These are phyloP conservation scores for Sthenelais limicola DNA, from an alignment of 2,888 invertebrate genomes.

Conservation along the genomic window DNA sequence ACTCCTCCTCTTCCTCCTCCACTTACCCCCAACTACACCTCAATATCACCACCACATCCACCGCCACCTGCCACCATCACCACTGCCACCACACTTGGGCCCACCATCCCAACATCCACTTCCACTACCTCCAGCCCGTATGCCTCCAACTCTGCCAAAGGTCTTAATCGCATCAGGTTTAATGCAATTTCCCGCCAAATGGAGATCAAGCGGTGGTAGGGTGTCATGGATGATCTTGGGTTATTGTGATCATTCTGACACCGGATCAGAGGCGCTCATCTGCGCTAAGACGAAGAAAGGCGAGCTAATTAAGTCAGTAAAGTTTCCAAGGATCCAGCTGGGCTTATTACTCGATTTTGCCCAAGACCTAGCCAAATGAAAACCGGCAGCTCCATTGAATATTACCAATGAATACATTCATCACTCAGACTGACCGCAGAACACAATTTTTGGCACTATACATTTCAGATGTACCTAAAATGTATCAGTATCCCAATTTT, in stretches of 20 bases:
- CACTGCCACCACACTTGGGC: not conserved
- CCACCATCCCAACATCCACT: not conserved
- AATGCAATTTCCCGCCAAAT: slow-evolving; percentile 35
- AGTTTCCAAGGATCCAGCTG: slow-evolving; percentile 26
- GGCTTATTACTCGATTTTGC: too few species aligned
- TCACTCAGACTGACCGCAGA: too few species aligned
- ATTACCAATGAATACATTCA: too few species aligned
- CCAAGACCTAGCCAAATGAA: slow-evolving; percentile 11
- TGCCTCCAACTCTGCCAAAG: slow-evolving; percentile 3
- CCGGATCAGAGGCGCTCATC: slow-evolving; percentile 38
- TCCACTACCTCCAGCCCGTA: slow-evolving; percentile 1
- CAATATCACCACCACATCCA: not conserved
- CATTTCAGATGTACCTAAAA: too few species aligned
- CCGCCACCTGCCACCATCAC: slow-evolving; percentile 1
- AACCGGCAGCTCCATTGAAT: slow-evolving; percentile 31
- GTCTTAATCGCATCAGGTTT: slow-evolving; percentile 34
- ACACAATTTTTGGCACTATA: too few species aligned
- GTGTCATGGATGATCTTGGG: slow-evolving; percentile 32
- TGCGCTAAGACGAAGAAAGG: slow-evolving; percentile 29
- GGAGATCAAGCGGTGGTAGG: slow-evolving; percentile 32
- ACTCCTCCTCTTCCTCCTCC: not conserved
- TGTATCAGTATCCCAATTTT: too few species aligned
- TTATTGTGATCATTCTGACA: slow-evolving; percentile 39
- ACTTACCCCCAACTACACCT: not conserved
- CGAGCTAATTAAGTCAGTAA: slow-evolving; percentile 29